A percentile compares a stretch with the other conserved stretches of the same genome.
These are phyloP conservation scores for Synodontis membranacea DNA, from an alignment of 2,113 vertebrate genomes.

Conservation along the genomic window DNA sequence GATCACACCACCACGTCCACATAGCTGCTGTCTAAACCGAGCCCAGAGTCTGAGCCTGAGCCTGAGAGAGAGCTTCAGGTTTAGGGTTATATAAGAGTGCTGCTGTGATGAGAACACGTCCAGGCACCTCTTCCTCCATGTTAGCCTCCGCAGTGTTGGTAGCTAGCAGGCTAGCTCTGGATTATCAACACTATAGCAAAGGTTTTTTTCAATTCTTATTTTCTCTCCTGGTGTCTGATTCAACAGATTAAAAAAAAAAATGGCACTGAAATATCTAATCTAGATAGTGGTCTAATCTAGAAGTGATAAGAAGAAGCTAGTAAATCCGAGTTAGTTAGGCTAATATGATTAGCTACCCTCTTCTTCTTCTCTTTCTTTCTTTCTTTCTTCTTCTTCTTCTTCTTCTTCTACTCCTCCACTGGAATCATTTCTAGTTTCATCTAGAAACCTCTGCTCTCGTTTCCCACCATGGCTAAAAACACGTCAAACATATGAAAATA, in stretches of 20 bases:
- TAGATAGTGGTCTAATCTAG: too few species aligned
- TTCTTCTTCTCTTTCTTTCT: not conserved
- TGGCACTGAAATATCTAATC: too few species aligned
- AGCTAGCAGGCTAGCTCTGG: slow-evolving; percentile 24
- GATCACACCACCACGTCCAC: slow-evolving; percentile 47
- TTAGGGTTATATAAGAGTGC: slow-evolving; percentile 69
- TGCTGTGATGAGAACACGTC: slow-evolving; percentile 53
- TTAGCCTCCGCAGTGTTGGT: slow-evolving; percentile 55
- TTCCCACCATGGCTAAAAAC: slow-evolving; percentile 26
- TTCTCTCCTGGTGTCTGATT: not conserved
- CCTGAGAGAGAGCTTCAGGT: slow-evolving; percentile 52
- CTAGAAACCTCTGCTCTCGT: slow-evolving; percentile 24
- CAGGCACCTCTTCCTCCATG: slow-evolving; percentile 68
- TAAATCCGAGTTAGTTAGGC: not conserved
- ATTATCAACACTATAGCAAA: not conserved
- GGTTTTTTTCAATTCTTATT: too few species aligned
- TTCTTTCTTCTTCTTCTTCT: not conserved
- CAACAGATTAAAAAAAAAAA: too few species aligned
- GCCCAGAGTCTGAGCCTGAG: slow-evolving; percentile 61
- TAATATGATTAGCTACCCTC: not conserved
- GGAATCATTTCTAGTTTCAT: slow-evolving; percentile 32
- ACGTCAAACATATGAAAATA: too few species aligned
- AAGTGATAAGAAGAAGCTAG: not conserved
- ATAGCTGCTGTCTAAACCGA: slow-evolving; percentile 35
- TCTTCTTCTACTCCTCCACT: not conserved